These are phyloP conservation scores for Saccopteryx bilineata DNA, from an alignment of 2,113 vertebrate genomes.

Conservation along the genomic window DNA sequence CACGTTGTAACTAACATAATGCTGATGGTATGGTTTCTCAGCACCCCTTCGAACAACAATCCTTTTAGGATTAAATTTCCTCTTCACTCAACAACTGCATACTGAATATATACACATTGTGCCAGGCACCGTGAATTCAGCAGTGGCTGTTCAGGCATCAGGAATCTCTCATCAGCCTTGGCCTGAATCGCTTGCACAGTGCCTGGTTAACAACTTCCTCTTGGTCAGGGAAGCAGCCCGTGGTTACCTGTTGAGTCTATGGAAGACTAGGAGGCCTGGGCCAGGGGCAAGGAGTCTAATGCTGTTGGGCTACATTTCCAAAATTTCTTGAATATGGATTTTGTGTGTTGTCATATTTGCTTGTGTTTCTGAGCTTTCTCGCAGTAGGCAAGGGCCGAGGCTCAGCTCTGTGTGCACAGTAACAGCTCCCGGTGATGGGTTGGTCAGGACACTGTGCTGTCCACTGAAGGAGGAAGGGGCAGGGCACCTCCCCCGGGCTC, in stretches of 20 bases:
- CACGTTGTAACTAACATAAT: accelerated
- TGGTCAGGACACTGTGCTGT: background rate
- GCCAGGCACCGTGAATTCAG: background rate
- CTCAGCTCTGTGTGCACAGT: accelerated
- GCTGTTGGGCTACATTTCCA: background rate
- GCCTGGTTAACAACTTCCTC: background rate
- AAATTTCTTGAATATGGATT: background rate
- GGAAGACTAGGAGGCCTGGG: background rate
- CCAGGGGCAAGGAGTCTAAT: background rate
- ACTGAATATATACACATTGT: background rate
- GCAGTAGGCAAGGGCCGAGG: background rate
- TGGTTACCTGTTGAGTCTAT: background rate
- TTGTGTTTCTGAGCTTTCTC: background rate
- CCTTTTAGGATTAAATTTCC: background rate
- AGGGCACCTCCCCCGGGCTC: background rate
- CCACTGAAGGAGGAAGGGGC: background rate
- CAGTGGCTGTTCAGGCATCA: background rate
- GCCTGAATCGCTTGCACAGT: background rate
- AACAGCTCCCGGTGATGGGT: background rate
- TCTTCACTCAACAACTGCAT: background rate
- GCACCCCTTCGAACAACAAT: background rate
- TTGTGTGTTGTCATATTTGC: background rate
- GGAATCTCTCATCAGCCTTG: background rate
- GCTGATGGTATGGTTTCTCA: background rate
- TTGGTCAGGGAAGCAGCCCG: background rate